Percentiles rank a stretch among this genome's conserved stretches.
Conservation (phyloP, 2,797 vertebrate genomes). For the Monodelphis domestica region DNA sequence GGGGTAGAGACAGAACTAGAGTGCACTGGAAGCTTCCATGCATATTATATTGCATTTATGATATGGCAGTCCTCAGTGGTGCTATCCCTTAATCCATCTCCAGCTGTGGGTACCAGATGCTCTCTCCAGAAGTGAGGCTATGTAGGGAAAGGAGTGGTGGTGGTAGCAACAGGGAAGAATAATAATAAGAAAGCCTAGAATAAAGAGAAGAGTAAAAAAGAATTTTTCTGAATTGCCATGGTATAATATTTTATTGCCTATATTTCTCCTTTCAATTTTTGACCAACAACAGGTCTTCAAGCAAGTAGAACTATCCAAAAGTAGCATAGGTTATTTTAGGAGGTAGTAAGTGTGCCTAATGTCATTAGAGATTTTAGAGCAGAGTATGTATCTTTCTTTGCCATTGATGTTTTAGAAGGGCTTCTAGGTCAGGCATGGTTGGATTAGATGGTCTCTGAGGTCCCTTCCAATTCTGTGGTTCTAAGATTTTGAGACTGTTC, state of each 20-base stretch:
- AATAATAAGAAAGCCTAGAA: not conserved
- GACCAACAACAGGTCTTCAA: not conserved
- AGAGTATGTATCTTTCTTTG: not conserved
- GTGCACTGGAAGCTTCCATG: not conserved
- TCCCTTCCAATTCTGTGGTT: too few relatives aligned
- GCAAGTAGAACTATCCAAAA: constrained; percentile 27
- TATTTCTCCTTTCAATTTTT: constrained; percentile 4
- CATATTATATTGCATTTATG: too few relatives aligned
- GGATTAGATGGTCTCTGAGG: too few relatives aligned
- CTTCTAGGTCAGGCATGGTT: not conserved
- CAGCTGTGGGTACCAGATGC: not conserved
- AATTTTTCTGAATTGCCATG: not conserved
- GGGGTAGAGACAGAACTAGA: not conserved
- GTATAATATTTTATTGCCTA: not conserved
- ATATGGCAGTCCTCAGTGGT: not conserved
- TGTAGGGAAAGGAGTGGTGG: not conserved
- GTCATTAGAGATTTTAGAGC: not conserved
- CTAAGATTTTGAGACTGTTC: too few relatives aligned
- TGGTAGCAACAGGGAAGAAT: too few relatives aligned
- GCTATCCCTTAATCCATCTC: too few relatives aligned
- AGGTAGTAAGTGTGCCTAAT: not conserved
- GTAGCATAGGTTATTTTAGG: constrained; percentile 27
- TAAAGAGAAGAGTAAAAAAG: not conserved
- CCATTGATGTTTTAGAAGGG: not conserved
- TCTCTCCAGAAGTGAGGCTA: not conserved